These are phyloP conservation scores for Xanthorhoe designata DNA, from an alignment of 2,888 invertebrate species.

Conservation along the genomic window DNA sequence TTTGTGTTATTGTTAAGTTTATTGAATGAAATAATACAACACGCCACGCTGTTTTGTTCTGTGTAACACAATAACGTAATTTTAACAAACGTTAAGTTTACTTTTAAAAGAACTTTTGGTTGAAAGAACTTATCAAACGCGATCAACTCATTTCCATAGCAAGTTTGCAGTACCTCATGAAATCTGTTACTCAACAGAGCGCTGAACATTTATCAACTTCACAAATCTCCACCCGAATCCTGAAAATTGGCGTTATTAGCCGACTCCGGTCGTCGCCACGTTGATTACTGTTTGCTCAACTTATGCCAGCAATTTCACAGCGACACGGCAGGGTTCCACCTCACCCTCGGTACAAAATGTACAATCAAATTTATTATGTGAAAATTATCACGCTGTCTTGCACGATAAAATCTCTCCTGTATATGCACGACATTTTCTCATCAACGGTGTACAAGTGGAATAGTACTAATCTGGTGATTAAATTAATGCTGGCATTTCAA, in stretches of 20 bases:
- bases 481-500: not conserved
- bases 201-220: slow-evolving; percentile 32
- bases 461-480: not conserved
- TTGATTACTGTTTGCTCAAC: slow-evolving; percentile 39
- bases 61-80: not conserved
- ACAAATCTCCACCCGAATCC: slow-evolving; percentile 35
- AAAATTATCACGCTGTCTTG: not conserved
- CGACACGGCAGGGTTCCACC: not conserved
- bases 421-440: not conserved
- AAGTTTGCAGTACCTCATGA: slow-evolving; percentile 6
- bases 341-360: not conserved
- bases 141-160: slow-evolving; percentile 4
- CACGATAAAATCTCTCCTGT: not conserved
- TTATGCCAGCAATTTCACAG: slow-evolving; percentile 4
- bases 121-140: not conserved
- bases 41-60: not conserved
- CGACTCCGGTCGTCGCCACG: slow-evolving; percentile 21
- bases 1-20: slow-evolving; percentile 8
- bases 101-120: not conserved
- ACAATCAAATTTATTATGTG: not conserved
- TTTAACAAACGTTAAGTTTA: not conserved
- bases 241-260: slow-evolving; percentile 37
- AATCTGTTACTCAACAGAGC: slow-evolving; percentile 21
- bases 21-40: slow-evolving; percentile 1
- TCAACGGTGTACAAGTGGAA: not conserved